Conservation (phyloP, 2,113 vertebrate genomes). For the Hydrolagus affinis region DNA sequence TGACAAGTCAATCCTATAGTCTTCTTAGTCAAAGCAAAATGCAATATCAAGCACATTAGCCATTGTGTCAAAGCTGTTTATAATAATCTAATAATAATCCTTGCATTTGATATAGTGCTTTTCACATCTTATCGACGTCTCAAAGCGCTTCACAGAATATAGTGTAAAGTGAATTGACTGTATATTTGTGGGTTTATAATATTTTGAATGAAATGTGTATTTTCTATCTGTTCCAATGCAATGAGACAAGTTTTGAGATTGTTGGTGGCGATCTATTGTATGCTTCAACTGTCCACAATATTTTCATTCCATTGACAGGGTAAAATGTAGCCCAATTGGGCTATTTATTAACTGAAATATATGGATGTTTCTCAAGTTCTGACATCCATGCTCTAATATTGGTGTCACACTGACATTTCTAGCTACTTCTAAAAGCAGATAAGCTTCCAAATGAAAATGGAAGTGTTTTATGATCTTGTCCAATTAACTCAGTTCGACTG, state of each 20-base stretch:
- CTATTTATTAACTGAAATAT: background rate
- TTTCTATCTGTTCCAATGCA: background rate
- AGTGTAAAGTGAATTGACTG: too few relatives aligned
- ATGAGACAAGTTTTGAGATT: background rate
- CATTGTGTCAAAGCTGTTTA: too few relatives aligned
- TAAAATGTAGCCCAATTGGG: background rate
- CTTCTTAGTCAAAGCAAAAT: too few relatives aligned
- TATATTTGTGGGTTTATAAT: background rate
- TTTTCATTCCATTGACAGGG: background rate
- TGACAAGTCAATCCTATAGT: too few relatives aligned
- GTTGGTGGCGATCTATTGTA: background rate
- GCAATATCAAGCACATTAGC: too few relatives aligned
- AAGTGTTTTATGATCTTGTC: conserved; percentile 15
- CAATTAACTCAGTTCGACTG: background rate
- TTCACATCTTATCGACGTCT: too few relatives aligned
- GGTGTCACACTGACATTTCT: background rate
- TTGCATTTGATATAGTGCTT: too few relatives aligned
- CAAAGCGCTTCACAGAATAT: too few relatives aligned
- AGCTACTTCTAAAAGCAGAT: background rate
- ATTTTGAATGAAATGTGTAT: background rate
- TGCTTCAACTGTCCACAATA: background rate
- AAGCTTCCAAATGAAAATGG: conserved; percentile 2
- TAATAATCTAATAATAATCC: too few relatives aligned
- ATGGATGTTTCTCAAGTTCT: background rate
- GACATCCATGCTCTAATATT: background rate